phyloP scores from a whole-genome alignment of 2,888 invertebrate species.

The Bibio marci region DNA sequence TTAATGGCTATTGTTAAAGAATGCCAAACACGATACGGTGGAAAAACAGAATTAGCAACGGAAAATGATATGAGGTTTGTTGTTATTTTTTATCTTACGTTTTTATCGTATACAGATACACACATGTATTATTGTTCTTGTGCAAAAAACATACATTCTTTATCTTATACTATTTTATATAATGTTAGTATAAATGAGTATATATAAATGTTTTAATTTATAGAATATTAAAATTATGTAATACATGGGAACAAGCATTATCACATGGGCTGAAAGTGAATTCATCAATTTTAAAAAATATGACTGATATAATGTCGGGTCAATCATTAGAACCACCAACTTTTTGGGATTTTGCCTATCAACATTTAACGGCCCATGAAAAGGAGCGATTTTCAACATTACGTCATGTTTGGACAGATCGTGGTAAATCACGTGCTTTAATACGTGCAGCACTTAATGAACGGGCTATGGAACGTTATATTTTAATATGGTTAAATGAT shows the following conservation, averaged over 20 bases:
- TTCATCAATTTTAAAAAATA: conserved; percentile 41
- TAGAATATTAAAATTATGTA: conserved; percentile 42
- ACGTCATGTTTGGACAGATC: conserved; percentile 46
- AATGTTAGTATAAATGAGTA: too few species aligned
- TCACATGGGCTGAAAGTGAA: conserved; percentile 57
- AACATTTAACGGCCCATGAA: conserved; percentile 74
- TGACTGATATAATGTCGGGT: conserved; percentile 51
- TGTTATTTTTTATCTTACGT: neutral
- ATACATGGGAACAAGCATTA: conserved; percentile 58
- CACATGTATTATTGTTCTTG: conserved; percentile 11
- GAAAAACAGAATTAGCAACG: conserved; percentile 76
- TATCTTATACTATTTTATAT: neutral
- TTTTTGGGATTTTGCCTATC: conserved; percentile 63
- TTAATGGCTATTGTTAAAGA: conserved; percentile 19
- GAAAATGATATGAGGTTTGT: conserved; percentile 54
- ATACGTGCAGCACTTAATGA: conserved; percentile 82
- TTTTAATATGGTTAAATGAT: conserved; percentile 57
- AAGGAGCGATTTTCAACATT: conserved; percentile 65
- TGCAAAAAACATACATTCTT: neutral
- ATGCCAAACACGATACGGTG: conserved; percentile 73
- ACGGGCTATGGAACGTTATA: conserved; percentile 67
- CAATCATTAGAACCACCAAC: conserved; percentile 30
- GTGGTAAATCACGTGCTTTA: conserved; percentile 51
- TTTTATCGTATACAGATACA: too few species aligned
- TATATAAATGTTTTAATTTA: conserved; percentile 12